Conservation (phyloP, 2,113 vertebrate species). For the Cyanocitta stelleri region DNA sequence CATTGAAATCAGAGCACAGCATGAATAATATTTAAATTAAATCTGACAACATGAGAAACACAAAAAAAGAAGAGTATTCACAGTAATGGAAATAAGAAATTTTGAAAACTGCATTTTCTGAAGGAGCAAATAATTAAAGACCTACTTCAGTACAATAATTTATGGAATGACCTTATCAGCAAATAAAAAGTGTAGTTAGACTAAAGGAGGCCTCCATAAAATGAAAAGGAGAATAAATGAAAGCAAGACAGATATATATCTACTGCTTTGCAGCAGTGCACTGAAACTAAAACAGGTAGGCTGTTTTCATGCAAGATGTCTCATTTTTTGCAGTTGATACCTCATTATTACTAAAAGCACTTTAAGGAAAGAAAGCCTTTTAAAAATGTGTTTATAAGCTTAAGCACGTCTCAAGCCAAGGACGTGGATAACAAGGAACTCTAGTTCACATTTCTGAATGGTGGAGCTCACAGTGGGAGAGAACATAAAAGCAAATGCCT, state of each 20-base stretch:
- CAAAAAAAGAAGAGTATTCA: background rate
- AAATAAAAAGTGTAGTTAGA: conserved; percentile 2
- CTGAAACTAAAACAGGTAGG: background rate
- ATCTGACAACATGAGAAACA: conserved; percentile 4
- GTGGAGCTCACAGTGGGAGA: background rate
- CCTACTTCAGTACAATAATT: background rate
- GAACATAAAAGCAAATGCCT: background rate
- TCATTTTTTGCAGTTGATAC: background rate
- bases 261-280: background rate
- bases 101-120: conserved; percentile 27
- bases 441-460: background rate
- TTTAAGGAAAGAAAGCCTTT: background rate
- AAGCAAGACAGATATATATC: background rate
- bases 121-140: conserved; percentile 33
- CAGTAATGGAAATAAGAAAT: conserved; percentile 2
- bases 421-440: background rate
- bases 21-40: conserved; percentile 49
- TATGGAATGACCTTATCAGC: conserved; percentile 23
- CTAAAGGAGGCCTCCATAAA: conserved; percentile 19
- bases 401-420: background rate
- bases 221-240: background rate
- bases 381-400: background rate
- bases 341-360: background rate
- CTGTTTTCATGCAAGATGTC: background rate
- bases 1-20: conserved; percentile 40